A percentile compares a stretch with the other conserved stretches of the same genome.
Evolutionary conservation across 2,888 invertebrate species (phyloP).

Genomic region (Drosophila mimetica): DNA sequence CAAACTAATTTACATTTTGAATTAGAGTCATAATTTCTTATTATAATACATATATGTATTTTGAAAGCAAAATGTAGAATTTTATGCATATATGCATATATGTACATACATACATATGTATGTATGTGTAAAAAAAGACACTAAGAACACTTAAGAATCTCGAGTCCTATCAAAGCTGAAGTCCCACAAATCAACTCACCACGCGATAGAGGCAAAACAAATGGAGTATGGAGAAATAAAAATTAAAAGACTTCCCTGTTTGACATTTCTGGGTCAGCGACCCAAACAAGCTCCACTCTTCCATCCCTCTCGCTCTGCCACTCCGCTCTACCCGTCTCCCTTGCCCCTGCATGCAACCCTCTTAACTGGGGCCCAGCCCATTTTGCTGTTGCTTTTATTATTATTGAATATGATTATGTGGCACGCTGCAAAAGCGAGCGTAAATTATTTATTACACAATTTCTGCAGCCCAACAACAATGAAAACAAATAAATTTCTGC

Average conservation of each 20-base stretch:
- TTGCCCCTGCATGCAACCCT: slow-evolving; percentile 4
- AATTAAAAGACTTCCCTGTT: slow-evolving; percentile 80
- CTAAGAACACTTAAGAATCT: background rate
- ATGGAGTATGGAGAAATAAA: slow-evolving; percentile 33
- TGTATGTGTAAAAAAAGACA: background rate
- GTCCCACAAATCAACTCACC: slow-evolving; percentile 5
- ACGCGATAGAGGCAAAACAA: slow-evolving; percentile 13
- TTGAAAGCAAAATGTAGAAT: too few species aligned
- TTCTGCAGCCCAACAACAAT: slow-evolving; percentile 60
- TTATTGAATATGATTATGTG: slow-evolving; percentile 81
- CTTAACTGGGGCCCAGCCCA: slow-evolving; percentile 49
- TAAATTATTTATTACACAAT: slow-evolving; percentile 81
- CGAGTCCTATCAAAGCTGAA: background rate
- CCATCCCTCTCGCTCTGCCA: slow-evolving; percentile 28
- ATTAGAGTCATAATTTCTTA: too few species aligned
- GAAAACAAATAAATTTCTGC: slow-evolving; percentile 73
- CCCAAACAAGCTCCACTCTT: slow-evolving; percentile 67
- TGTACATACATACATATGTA: too few species aligned
- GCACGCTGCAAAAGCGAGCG: slow-evolving; percentile 79
- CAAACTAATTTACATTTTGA: too few species aligned
- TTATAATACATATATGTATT: too few species aligned
- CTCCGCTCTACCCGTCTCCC: background rate
- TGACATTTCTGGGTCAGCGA: slow-evolving; percentile 84
- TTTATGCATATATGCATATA: too few species aligned
- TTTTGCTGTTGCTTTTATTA: slow-evolving; percentile 37